Evolutionary conservation across 2,888 invertebrate genomes (phyloP).

Genomic region (Capitulum mitella): DNA sequence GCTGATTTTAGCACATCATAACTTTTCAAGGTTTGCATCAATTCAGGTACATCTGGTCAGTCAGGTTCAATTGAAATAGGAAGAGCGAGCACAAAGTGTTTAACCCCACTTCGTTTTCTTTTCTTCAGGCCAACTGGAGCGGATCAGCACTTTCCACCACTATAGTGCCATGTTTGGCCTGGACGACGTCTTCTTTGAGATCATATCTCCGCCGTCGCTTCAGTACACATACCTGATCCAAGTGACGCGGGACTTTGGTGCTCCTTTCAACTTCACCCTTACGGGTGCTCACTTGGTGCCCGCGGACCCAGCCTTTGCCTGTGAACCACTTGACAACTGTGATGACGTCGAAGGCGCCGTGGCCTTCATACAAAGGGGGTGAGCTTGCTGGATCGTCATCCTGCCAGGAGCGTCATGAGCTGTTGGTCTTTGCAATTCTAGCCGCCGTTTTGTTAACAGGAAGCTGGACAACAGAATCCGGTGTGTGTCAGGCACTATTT

Average conservation of each 20-base stretch:
- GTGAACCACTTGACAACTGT: not conserved
- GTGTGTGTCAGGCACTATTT: too few relatives aligned
- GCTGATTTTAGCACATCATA: too few relatives aligned
- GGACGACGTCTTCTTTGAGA: conserved; percentile 11
- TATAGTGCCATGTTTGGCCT: conserved; percentile 14
- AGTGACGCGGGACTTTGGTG: conserved; percentile 6
- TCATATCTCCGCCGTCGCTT: not conserved
- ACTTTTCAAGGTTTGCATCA: too few relatives aligned
- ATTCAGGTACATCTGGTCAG: too few relatives aligned
- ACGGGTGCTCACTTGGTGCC: not conserved
- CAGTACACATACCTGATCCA: conserved; percentile 11
- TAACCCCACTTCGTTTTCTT: too few relatives aligned
- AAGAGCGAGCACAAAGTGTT: too few relatives aligned
- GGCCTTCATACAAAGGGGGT: not conserved
- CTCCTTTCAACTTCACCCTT: not conserved
- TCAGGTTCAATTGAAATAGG: too few relatives aligned
- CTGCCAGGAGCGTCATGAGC: too few relatives aligned
- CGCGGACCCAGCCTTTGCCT: not conserved
- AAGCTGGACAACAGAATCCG: too few relatives aligned
- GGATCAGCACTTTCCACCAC: not conserved
- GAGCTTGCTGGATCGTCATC: too few relatives aligned
- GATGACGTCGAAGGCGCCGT: not conserved
- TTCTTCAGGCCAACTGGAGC: not conserved
- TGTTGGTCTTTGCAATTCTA: too few relatives aligned
- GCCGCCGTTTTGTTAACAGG: too few relatives aligned